These are phyloP conservation scores for Protaetia brevitarsis DNA, from an alignment of 1,140 invertebrate genomes.

Conservation along the genomic window DNA sequence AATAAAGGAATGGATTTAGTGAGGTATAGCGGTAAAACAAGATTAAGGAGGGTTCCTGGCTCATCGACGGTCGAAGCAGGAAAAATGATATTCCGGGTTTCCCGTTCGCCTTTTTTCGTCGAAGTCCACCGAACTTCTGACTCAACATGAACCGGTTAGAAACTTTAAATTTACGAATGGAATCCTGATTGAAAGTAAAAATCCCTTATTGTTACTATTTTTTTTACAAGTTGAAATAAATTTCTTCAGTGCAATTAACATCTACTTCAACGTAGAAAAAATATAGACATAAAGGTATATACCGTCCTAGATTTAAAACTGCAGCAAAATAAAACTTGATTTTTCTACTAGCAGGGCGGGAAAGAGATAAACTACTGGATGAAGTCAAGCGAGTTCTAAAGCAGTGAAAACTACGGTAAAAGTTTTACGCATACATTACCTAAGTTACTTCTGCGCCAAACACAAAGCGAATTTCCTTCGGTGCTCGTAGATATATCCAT, in stretches of 20 bases:
- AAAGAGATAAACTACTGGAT: neutral
- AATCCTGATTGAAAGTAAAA: neutral
- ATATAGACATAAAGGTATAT: neutral
- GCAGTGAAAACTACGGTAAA: neutral
- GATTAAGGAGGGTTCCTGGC: constrained; percentile 30
- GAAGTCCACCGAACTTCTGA: neutral
- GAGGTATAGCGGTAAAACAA: constrained; percentile 31
- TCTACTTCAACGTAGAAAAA: neutral
- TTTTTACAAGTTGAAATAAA: too few relatives aligned
- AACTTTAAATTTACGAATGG: neutral
- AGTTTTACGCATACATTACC: constrained; percentile 7
- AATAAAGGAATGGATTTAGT: constrained; percentile 37
- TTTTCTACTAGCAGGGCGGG: neutral
- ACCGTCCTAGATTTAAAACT: neutral
- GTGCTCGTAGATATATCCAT: too few relatives aligned
- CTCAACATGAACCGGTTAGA: neutral
- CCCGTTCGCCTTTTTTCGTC: neutral
- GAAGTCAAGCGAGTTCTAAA: neutral
- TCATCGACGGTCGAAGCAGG: constrained; percentile 23
- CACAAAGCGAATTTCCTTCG: too few relatives aligned
- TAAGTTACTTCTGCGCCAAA: neutral
- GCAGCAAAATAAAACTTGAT: neutral
- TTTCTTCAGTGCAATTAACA: neutral
- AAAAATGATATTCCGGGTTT: neutral
- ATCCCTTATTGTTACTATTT: neutral